phyloP scores from a whole-genome alignment of 2,113 vertebrate genomes.

The Acanthochromis polyacanthus region DNA sequence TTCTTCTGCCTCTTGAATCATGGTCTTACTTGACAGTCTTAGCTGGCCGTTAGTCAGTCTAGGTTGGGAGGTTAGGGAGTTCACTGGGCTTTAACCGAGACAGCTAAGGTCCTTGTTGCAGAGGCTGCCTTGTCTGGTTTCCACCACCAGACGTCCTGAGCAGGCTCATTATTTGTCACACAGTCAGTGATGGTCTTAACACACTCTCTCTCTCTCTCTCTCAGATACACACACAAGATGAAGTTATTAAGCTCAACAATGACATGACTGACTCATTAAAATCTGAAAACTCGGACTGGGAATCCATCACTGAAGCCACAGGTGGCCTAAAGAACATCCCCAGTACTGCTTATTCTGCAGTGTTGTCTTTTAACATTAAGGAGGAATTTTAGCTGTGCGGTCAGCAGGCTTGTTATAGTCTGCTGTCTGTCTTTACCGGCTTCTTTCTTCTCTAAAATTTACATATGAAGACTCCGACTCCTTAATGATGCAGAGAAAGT shows the following conservation, averaged over 20 bases:
- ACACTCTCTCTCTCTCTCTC: conserved; percentile 3
- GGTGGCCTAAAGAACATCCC: conserved; percentile 17
- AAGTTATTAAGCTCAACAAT: conserved; percentile 41
- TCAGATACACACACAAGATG: conserved; percentile 1
- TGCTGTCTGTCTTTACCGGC: background rate
- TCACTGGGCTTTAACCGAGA: conserved; percentile 49
- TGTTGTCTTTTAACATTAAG: conserved; percentile 14
- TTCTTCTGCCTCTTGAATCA: conserved; percentile 47
- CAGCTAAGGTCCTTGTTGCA: conserved; percentile 16
- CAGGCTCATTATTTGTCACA: conserved; percentile 59
- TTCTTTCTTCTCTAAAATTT: background rate
- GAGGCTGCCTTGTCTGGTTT: conserved; percentile 44
- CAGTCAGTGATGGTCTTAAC: conserved; percentile 26
- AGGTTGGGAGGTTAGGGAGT: conserved; percentile 50
- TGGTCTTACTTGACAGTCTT: conserved; percentile 47
- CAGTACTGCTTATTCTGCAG: background rate
- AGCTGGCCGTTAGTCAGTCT: conserved; percentile 44
- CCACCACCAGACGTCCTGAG: conserved; percentile 24
- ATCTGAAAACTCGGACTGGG: conserved; percentile 33
- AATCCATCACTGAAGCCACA: conserved; percentile 33
- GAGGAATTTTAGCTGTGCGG: background rate
- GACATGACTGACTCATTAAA: conserved; percentile 62
- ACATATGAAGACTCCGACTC: background rate
- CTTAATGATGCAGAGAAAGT: background rate
- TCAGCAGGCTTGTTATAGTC: conserved; percentile 14